phyloP scores from a whole-genome alignment of 2,888 invertebrate species.

The Hydrotaea diabolus region DNA sequence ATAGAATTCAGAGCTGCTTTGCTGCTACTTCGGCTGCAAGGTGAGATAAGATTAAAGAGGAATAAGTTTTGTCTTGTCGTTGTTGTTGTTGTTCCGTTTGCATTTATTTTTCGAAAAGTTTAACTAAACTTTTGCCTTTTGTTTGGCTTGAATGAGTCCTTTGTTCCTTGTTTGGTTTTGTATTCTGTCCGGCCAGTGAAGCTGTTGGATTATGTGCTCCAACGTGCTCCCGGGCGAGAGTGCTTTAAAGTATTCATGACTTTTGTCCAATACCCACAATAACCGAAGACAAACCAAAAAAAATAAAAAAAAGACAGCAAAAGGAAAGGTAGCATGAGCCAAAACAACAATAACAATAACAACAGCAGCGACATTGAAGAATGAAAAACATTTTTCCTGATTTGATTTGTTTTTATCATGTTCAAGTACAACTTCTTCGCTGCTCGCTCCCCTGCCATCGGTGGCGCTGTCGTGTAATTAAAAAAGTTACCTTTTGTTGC shows the following conservation, averaged over 20 bases:
- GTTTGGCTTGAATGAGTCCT: background rate
- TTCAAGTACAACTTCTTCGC: slow-evolving; percentile 20
- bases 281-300: slow-evolving; percentile 12
- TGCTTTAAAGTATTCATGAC: slow-evolving; percentile 50
- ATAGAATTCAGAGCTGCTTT: background rate
- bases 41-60: slow-evolving; percentile 64
- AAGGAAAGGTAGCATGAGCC: background rate
- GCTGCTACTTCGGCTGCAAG: slow-evolving; percentile 50
- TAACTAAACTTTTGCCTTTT: slow-evolving; percentile 43
- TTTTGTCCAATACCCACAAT: slow-evolving; percentile 23
- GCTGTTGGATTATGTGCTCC: slow-evolving; percentile 26
- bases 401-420: slow-evolving; percentile 28
- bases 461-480: slow-evolving; percentile 23
- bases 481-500: slow-evolving; percentile 28
- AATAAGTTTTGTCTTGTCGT: slow-evolving; percentile 45
- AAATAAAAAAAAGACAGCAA: no score
- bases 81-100: no score
- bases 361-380: background rate
- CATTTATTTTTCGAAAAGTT: slow-evolving; percentile 47
- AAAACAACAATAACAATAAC: background rate
- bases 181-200: slow-evolving; percentile 7
- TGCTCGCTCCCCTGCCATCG: background rate
- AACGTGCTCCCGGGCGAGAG: background rate
- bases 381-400: slow-evolving; percentile 20
- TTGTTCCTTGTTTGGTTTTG: slow-evolving; percentile 26